Conservation (phyloP, 2,797 vertebrate genomes). For the Carcharodon carcharias region DNA sequence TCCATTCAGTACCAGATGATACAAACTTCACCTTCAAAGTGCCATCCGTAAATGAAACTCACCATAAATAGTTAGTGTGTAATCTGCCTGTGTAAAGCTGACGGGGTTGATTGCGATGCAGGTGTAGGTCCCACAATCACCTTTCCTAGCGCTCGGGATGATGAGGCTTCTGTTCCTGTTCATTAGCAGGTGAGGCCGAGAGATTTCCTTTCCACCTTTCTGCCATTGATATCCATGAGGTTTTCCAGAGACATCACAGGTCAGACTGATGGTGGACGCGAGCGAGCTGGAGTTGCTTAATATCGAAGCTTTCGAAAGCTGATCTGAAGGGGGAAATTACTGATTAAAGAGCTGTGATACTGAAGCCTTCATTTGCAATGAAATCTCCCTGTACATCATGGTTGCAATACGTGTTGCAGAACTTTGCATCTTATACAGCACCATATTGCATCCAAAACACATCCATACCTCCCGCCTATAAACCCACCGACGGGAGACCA, state of each 20-base stretch:
- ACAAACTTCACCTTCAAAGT: neutral
- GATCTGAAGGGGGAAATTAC: neutral
- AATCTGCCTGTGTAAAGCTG: neutral
- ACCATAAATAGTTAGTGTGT: neutral
- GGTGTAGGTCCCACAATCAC: neutral
- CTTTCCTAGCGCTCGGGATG: neutral
- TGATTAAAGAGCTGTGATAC: neutral
- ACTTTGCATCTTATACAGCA: neutral
- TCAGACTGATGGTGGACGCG: neutral
- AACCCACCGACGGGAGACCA: too few relatives aligned
- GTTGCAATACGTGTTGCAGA: neutral
- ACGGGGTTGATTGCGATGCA: neutral
- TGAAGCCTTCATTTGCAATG: neutral
- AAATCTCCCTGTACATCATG: neutral
- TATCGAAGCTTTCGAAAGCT: neutral
- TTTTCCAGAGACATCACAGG: neutral
- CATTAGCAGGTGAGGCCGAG: neutral
- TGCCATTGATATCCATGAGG: neutral
- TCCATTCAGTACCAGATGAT: neutral
- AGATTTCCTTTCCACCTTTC: neutral
- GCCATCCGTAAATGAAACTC: neutral
- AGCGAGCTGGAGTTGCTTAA: neutral
- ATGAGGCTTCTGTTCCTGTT: neutral
- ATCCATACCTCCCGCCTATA: too few relatives aligned
- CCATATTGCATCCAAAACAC: neutral